A percentile compares a stretch with the other conserved stretches of the same genome.
Evolutionary conservation across 2,113 vertebrate species (phyloP).

Genomic region (Mionectes macconnelli): DNA sequence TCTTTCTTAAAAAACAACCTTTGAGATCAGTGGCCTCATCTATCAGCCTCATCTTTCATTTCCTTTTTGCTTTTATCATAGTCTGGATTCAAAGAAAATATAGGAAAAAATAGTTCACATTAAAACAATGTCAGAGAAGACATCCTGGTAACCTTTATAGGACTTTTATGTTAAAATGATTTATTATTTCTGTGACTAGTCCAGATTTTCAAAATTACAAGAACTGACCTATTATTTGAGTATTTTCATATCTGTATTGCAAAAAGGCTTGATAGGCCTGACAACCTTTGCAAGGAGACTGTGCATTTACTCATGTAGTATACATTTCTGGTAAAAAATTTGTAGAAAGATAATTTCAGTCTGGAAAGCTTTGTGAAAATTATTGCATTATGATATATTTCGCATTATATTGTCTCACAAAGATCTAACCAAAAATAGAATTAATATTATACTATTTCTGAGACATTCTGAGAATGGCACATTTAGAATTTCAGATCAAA

Average conservation of each 20-base stretch:
- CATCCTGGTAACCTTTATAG: neutral
- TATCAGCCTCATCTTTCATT: slow-evolving; percentile 60
- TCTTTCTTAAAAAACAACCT: neutral
- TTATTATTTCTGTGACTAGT: slow-evolving; percentile 12
- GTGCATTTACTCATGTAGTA: neutral
- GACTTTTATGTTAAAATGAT: neutral
- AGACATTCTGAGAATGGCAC: neutral
- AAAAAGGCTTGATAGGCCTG: neutral
- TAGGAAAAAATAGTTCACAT: neutral
- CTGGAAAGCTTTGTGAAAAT: neutral
- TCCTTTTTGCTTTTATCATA: slow-evolving; percentile 49
- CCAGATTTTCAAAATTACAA: neutral
- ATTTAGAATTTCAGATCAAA: neutral
- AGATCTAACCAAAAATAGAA: neutral
- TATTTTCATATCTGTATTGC: neutral
- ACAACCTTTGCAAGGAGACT: neutral
- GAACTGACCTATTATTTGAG: neutral
- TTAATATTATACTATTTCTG: neutral
- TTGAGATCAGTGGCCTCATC: neutral
- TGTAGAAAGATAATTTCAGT: neutral
- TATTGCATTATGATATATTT: neutral
- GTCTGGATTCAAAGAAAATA: neutral
- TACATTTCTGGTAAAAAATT: neutral
- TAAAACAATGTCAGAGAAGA: slow-evolving; percentile 7
- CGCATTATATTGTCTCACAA: neutral